phyloP scores from a whole-genome alignment of 2,113 vertebrate species.

The Pedionomus torquatus region DNA sequence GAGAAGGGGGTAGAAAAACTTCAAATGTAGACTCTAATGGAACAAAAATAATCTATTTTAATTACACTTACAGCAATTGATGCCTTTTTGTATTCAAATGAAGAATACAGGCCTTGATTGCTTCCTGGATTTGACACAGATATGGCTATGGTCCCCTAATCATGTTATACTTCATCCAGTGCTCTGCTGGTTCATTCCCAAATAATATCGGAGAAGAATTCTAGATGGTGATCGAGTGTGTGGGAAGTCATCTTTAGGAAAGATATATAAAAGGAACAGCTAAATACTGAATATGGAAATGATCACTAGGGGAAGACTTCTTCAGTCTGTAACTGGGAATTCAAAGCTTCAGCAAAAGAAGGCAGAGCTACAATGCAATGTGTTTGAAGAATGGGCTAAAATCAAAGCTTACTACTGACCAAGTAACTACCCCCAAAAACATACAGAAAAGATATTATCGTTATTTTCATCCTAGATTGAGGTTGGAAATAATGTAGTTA shows the following conservation, averaged over 20 bases:
- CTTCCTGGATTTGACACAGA: not conserved
- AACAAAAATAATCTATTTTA: not conserved
- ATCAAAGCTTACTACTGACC: not conserved
- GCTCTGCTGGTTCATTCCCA: not conserved
- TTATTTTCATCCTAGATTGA: not conserved
- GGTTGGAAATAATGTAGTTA: slow-evolving; percentile 25
- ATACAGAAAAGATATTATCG: not conserved
- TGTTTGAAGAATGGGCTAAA: not conserved
- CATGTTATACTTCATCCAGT: not conserved
- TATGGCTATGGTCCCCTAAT: not conserved
- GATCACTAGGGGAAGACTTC: not conserved
- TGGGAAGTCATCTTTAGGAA: not conserved
- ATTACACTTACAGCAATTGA: not conserved
- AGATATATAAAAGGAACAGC: not conserved
- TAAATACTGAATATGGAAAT: not conserved
- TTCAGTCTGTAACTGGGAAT: not conserved
- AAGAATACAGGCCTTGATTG: not conserved
- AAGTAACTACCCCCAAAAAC: not conserved
- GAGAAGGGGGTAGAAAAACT: not conserved
- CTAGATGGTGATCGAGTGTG: not conserved
- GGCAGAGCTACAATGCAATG: not conserved
- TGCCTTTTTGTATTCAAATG: not conserved
- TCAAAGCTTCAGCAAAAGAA: not conserved
- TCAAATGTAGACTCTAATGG: not conserved
- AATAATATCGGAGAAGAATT: not conserved